phyloP scores from a whole-genome alignment of 2,888 invertebrate species.

The Pomacea canaliculata region DNA sequence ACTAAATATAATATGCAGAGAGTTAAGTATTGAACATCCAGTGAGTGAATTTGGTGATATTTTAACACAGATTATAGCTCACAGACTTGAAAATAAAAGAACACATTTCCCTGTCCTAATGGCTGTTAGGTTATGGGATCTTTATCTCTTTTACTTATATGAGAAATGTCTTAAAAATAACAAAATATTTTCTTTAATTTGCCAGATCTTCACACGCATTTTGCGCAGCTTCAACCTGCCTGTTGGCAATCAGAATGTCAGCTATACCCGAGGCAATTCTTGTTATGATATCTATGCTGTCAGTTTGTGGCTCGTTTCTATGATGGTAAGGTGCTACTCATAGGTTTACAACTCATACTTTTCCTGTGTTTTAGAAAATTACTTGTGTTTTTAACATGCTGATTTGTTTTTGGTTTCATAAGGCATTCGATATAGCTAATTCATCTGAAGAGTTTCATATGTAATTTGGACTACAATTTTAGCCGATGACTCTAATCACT shows the following conservation, averaged over 20 bases:
- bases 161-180: no score
- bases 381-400: background rate
- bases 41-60: no score
- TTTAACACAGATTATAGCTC: no score
- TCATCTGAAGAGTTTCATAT: no score
- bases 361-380: constrained; percentile 1
- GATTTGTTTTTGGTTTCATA: background rate
- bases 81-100: no score
- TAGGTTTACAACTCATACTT: background rate
- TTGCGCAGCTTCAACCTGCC: constrained; percentile 83
- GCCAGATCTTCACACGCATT: constrained; percentile 73
- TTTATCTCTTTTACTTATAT: no score
- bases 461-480: no score
- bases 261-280: constrained; percentile 57
- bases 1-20: background rate
- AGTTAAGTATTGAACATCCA: no score
- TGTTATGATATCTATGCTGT: constrained; percentile 74
- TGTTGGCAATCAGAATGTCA: constrained; percentile 74
- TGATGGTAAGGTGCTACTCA: constrained; percentile 69
- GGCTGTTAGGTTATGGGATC: no score
- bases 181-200: background rate
- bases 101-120: no score
- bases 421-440: background rate
- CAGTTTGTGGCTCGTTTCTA: constrained; percentile 74
- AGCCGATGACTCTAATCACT: no score